Evolutionary conservation across 2,797 vertebrate species (phyloP).

Genomic region (Artibeus lituratus): DNA sequence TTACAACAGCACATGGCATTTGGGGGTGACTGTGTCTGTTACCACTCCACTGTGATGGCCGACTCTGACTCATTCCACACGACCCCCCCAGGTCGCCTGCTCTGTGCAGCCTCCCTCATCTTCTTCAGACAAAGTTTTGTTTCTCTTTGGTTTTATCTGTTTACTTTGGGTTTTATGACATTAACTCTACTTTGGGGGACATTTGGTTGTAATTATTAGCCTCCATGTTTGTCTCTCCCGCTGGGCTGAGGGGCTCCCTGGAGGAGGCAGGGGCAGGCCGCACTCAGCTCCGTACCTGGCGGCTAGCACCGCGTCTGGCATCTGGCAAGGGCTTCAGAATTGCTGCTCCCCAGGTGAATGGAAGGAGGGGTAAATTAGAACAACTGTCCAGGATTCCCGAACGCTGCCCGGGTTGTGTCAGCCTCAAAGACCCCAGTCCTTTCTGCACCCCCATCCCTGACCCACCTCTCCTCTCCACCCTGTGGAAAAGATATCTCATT

Average conservation of each 20-base stretch:
- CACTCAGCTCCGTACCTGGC: not conserved
- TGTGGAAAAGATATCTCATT: not conserved
- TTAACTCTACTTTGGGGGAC: not conserved
- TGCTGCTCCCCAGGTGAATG: not conserved
- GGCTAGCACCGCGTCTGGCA: not conserved
- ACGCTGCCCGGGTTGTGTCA: accelerated
- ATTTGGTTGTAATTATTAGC: not conserved
- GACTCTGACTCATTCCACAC: not conserved
- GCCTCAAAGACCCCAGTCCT: not conserved
- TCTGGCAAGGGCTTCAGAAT: not conserved
- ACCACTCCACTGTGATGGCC: not conserved
- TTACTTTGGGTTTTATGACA: not conserved
- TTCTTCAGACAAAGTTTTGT: not conserved
- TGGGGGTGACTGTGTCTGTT: not conserved
- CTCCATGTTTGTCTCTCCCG: not conserved
- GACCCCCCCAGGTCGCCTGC: not conserved
- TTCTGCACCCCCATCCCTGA: not conserved
- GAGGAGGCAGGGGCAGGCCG: no score
- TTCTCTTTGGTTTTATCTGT: not conserved
- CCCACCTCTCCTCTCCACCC: not conserved
- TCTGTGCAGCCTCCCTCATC: not conserved
- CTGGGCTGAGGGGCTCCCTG: not conserved
- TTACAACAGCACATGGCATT: not conserved
- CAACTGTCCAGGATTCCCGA: not conserved
- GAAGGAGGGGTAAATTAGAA: not conserved